A percentile compares a stretch with the other conserved stretches of the same genome.
Evolutionary conservation across 2,888 invertebrate species (phyloP).

Genomic region (Autographa gamma): DNA sequence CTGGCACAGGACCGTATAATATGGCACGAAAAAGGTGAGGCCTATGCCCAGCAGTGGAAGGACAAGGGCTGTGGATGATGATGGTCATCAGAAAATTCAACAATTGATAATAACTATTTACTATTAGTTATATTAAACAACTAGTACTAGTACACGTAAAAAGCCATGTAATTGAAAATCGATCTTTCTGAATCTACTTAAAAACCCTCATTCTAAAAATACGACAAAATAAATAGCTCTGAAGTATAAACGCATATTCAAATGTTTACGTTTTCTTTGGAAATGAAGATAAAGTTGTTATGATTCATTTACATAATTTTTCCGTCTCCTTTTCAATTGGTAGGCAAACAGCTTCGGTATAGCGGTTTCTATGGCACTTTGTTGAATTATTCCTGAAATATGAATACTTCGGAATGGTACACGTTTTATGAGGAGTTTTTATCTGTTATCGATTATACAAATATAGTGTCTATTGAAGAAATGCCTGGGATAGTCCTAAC

Average conservation of each 20-base stretch:
- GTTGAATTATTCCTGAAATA: conserved; percentile 4
- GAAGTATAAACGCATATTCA: conserved; percentile 1
- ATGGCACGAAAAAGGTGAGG: too few species aligned
- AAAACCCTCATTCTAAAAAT: not conserved
- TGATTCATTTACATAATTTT: conserved; percentile 4
- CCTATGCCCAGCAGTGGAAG: too few species aligned
- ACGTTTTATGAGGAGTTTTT: not conserved
- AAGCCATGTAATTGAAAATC: too few species aligned
- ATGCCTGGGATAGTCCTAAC: too few species aligned
- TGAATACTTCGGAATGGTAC: not conserved
- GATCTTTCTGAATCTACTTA: too few species aligned
- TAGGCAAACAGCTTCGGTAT: conserved; percentile 4
- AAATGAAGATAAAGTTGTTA: conserved; percentile 4
- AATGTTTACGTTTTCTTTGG: not conserved
- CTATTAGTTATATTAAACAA: too few species aligned
- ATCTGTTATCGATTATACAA: not conserved
- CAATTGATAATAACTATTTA: too few species aligned
- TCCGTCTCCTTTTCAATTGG: not conserved
- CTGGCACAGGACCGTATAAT: too few species aligned
- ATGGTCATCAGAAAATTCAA: too few species aligned
- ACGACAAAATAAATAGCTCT: not conserved
- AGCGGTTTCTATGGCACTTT: not conserved
- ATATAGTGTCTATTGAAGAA: not conserved
- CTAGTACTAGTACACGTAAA: too few species aligned
- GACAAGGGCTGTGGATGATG: too few species aligned